Evolutionary conservation across 2,888 invertebrate genomes (phyloP), one percentile per base, ranked within the genome.

Genomic region (Cancer borealis): DNA sequence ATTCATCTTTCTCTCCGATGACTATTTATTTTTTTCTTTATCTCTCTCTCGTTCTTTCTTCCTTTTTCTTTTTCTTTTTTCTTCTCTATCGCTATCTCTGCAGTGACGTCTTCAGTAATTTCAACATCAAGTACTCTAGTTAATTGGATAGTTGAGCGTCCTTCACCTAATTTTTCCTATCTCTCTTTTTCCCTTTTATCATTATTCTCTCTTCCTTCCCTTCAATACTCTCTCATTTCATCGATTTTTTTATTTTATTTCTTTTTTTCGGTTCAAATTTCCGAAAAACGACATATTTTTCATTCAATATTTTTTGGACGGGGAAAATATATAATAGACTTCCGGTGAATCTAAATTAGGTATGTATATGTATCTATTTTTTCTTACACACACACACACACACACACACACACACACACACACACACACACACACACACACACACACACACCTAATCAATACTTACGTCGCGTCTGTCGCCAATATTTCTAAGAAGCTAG

Each of bases 321-420:
- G 60, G 60, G 8, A 60, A 60, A 17, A 60, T 14, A 60, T 60
- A 66, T 66, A n/a, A 66, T 21, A 66, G 6, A n/a, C n/a, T n/a
- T n/a, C 5, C n/a, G 5, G n/a, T 17, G n/a, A n/a, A 66, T 66
- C 0, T 66, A n/a, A 21, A 17, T 66, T 1, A n/a, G 21, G 1
- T 66, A 4, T 66, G 66, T 66, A 3, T 66, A n/a, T n/a, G 3
- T 66, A n/a, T n/a, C 3, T 66, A n/a, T 66, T 3, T n/a, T 4
- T 66, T 21, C 5, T 21, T 66, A 66, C 21, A 66, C 21, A 66
- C 66, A 66, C 66, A 66, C 66, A 66, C 66, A 66, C 66, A 66
- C 66, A 66, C 66, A 66, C 66, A 66, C 66, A 66, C 66, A 66
- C 66, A 66, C 66, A 66, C 66, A 66, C 66, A 66, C 66, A 66